Evolutionary conservation across 2,113 vertebrate genomes (phyloP), one percentile per base, ranked within the genome.

Genomic region (Gymnocephalus cernua): DNA sequence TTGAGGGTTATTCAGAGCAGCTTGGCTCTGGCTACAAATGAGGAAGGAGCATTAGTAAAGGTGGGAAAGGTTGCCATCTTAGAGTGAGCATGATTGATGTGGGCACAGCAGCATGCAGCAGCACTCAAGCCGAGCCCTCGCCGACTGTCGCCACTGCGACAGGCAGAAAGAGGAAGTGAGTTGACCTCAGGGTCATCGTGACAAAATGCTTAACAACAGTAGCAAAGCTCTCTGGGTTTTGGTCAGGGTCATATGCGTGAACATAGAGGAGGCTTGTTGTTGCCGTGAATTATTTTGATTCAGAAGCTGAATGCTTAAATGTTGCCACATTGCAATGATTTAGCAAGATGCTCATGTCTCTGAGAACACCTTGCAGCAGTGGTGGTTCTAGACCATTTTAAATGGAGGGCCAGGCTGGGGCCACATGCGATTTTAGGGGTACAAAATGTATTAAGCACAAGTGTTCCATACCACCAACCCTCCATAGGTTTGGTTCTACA

Each of bases 121-220:
- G 80, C 4, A 23, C 84, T 91, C 88, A 89, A 47, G 64, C 84
- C n/a, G 69, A 68, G 87, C 64, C 67, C 88, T 87, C 10, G 69
- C 79, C 11, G 74, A 85, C 84, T 59, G 83, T 80, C 81, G 74
- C 83, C 69, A 9, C 62, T 50, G 84, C 86, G 75, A 89, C 91
- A 82, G 90, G 88, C 89, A 86, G 80, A 72, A 84, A 87, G 84
- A 91, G 93, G 93, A 93, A 93, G 91, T 81, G 83, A 71, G 86
- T 48, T 84, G 89, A 91, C 89, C 88, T 45, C 8, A 10, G 74
- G 90, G 90, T 93, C 89, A 86, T 69, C 15, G 18, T 86, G 91
- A 93, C 91, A 92, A 93, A 93, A 92, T 89, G 89, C 84, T 91
- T 86, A 89, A 92, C 89, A 91, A 91, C 89, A 71, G 87, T 71